Evolutionary conservation across 1,140 invertebrate genomes (phyloP), one percentile per base, ranked within the genome.

Genomic region (Nixonia krombeini): DNA sequence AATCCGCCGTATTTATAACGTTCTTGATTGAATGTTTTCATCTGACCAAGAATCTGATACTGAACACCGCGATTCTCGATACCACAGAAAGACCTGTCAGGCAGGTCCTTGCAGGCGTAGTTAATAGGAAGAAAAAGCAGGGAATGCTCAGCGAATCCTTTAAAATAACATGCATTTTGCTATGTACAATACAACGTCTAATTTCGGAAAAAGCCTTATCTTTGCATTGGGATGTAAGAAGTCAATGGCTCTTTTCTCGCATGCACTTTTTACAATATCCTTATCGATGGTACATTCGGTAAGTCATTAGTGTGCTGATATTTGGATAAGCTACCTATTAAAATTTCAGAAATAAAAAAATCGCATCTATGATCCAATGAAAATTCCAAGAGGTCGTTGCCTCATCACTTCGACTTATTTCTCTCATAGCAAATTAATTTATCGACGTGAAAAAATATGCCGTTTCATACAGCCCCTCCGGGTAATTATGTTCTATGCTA

Each of bases 61-160:
- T 62, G 65, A 68, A 58, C 46, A 47, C 42, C 59, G 41, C 33
- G 66, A 63, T 58, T 61, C 57, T 69, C 55, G 50, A 62, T 68
- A 62, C 58, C 51, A 62, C 62, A 56, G 50, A 59, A 63, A 69
- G 53, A 69, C 66, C 62, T 69, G 66, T 59, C 59, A 63, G 66
- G 55, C 66, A 70, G 55, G 66, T 70, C 66, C 66, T 63, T 70
- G 55, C 66, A 52, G 49, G 66, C 66, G 59, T 55, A 57, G 57
- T 46, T 67, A 57, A 68, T 61, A 56, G 31, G 57, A 70, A 38
- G 49, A 70, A 70, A 59, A 70, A 63, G 65, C 56, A 18, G 17
- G 31, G 17, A 52, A 17, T 52, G 40, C 52, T 56, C 17, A 59
- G 50, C 58, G 51, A 59, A 59, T 63, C 66, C 55, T 70, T 70